Conservation (phyloP, 2,113 vertebrate genomes). For the Tapirus terrestris region DNA sequence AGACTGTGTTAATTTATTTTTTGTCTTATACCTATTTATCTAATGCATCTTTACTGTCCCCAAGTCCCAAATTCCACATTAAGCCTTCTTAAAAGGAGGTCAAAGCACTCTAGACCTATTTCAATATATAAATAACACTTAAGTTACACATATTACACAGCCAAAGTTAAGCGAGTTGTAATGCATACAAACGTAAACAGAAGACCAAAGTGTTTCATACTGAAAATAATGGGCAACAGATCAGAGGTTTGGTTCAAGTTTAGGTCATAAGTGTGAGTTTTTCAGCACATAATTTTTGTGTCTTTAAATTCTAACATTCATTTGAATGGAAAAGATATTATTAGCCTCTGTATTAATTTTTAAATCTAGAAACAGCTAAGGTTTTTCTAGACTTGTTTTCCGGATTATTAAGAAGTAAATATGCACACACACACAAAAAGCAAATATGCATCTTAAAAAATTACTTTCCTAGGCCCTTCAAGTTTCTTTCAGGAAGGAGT, state of each 20-base stretch:
- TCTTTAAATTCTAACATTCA: conserved; percentile 40
- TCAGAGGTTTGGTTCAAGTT: neutral
- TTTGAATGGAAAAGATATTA: conserved; percentile 45
- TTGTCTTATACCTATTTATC: neutral
- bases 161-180: neutral
- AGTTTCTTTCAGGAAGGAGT: conserved; percentile 22
- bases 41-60: conserved; percentile 6
- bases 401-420: conserved; percentile 28
- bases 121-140: conserved; percentile 21
- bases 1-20: neutral
- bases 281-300: neutral
- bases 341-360: conserved; percentile 2
- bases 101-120: neutral
- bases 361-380: neutral
- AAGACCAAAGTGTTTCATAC: neutral
- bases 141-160: neutral
- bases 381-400: conserved; percentile 44
- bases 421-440: neutral
- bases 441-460: conserved; percentile 5
- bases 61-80: conserved; percentile 8
- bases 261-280: neutral
- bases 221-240: conserved; percentile 27
- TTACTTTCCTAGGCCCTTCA: conserved; percentile 23
- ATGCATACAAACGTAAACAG: neutral
- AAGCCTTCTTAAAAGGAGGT: neutral